Evolutionary conservation across 2,888 invertebrate genomes (phyloP), one percentile per base, ranked within the genome.

Genomic region (Zelleria hepariella): DNA sequence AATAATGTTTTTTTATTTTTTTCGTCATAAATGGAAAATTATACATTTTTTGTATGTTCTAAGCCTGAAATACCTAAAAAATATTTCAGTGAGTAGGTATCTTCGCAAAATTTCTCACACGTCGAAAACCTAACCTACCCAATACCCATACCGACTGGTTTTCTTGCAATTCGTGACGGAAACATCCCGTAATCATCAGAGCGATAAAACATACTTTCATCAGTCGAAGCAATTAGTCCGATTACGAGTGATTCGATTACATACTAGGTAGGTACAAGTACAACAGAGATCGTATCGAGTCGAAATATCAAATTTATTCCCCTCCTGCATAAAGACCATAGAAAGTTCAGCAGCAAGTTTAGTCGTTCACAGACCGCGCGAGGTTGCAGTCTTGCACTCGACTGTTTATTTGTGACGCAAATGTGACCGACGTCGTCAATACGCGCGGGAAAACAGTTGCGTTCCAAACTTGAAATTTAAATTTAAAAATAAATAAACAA

Each of bases 371-470:
- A 71, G 74, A 69, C 71, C 74, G 75, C 75, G 72, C 74, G 65
- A 67, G 68, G 69, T 63, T 70, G 63, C 73, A 69, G 73, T 78
- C 85, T 85, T 74, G 66, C 65, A 62, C 60, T 65, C 69, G 80
- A 77, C 86, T n/a, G 32, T 10, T 10, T 2, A 4, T 42, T 42
- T 18, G 20, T 32, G 57, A 48, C 53, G 85, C 82, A 86, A 86
- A 86, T 86, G 74, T 83, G 80, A 84, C 84, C 85, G 80, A 23
- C 32, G 20, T 48, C 23, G 8, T 25, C 27, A 73, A 66, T 72
- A 67, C 69, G 77, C 80, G 84, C 85, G 85, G 84, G 77, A 79
- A 42, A 82, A 83, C 81, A 86, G 86, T 86, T 86, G 83, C 86
- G 86, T 84, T 42, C 81, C 65, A 62, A 65, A 64, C 63, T 53